phyloP scores from a whole-genome alignment of 2,113 vertebrate genomes.

The Pontoporia blainvillei region DNA sequence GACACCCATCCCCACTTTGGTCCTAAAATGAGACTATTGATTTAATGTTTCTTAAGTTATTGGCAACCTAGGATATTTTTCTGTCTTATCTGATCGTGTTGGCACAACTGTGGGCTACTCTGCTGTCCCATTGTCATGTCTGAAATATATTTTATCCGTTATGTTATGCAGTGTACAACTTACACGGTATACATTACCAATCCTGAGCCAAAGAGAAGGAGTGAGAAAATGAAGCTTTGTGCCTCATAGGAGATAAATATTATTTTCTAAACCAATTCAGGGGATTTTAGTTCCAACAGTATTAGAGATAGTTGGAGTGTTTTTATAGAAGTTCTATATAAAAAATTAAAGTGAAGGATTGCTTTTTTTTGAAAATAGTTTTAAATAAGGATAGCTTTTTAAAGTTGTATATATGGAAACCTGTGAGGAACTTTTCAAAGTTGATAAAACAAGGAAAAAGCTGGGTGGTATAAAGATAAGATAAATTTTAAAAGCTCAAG shows the following conservation, averaged over 20 bases:
- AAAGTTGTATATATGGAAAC: neutral
- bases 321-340: constrained; percentile 13
- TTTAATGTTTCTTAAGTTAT: constrained; percentile 33
- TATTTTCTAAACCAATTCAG: constrained; percentile 34
- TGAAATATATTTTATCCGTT: neutral
- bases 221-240: constrained; percentile 4
- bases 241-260: constrained; percentile 10
- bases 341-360: constrained; percentile 21
- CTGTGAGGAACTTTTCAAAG: neutral
- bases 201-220: neutral
- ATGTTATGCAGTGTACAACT: neutral
- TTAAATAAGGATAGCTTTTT: neutral
- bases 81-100: neutral
- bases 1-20: neutral
- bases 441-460: neutral
- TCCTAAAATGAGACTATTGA: neutral
- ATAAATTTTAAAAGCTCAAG: neutral
- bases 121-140: neutral
- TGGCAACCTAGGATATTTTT: neutral
- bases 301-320: neutral
- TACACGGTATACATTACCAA: neutral
- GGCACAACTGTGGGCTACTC: neutral
- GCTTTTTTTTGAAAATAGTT: neutral
- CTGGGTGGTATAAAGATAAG: neutral
- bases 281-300: neutral